These are phyloP conservation scores for Henricia sp. DNA, from an alignment of 53 echinoderm and acorn worm species.

Conservation along the genomic window DNA sequence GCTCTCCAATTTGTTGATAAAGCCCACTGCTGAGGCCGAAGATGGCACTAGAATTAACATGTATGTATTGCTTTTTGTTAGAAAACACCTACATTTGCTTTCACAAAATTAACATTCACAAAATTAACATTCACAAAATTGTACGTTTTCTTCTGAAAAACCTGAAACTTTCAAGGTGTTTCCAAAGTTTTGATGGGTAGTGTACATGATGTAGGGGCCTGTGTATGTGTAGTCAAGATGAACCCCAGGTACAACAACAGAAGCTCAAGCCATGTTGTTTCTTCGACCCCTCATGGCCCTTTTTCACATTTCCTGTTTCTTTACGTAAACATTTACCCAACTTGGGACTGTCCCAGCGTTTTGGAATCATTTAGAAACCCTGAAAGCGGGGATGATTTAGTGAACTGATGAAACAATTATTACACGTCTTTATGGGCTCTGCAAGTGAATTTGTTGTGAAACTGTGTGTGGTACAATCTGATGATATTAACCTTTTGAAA, in stretches of 20 bases:
- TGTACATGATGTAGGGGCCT: too few relatives aligned
- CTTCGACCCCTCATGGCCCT: background rate
- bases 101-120: too few relatives aligned
- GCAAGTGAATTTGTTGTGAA: slow-evolving; percentile 4
- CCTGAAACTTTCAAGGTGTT: too few relatives aligned
- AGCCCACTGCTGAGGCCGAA: too few relatives aligned
- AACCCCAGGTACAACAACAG: background rate
- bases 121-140: too few relatives aligned
- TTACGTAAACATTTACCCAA: slow-evolving; percentile 39
- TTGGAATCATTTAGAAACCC: background rate
- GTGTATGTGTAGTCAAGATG: background rate
- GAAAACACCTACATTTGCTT: too few relatives aligned
- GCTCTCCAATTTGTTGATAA: too few relatives aligned
- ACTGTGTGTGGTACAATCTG: background rate
- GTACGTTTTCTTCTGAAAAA: too few relatives aligned
- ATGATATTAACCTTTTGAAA: background rate
- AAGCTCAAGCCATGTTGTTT: slow-evolving; percentile 13
- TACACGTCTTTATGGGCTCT: background rate
- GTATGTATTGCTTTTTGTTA: too few relatives aligned
- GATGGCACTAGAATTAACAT: too few relatives aligned
- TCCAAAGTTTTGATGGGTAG: too few relatives aligned
- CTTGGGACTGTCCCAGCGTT: background rate
- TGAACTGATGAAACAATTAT: slow-evolving; percentile 17
- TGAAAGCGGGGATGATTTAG: slow-evolving; percentile 27
- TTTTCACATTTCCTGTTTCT: background rate